phyloP scores from a whole-genome alignment of 2,888 invertebrate genomes.

The Tinea trinotella region DNA sequence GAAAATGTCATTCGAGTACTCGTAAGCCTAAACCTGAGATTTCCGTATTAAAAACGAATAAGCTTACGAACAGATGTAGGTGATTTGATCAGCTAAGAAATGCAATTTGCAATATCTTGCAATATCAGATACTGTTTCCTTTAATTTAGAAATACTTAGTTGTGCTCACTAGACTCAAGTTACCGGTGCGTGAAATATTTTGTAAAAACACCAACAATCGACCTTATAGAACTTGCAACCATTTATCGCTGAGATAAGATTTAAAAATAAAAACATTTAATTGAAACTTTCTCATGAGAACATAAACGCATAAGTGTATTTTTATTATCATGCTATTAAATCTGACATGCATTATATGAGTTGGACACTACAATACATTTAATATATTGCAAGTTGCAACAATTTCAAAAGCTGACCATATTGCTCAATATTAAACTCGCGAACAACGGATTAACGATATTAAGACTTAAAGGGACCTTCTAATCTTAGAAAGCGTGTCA shows the following conservation, averaged over 20 bases:
- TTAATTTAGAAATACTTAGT: conserved; percentile 11
- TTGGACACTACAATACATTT: too few species aligned
- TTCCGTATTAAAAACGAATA: too few species aligned
- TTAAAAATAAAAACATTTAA: too few species aligned
- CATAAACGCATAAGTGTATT: too few species aligned
- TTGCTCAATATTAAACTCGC: neutral
- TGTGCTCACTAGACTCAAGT: neutral
- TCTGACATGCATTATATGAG: neutral
- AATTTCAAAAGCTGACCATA: neutral
- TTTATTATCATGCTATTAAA: too few species aligned
- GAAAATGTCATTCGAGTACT: too few species aligned
- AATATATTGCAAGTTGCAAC: neutral
- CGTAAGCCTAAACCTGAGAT: too few species aligned
- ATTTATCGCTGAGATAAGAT: too few species aligned
- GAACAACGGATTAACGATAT: neutral
- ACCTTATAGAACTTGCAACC: too few species aligned
- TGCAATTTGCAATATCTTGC: conserved; percentile 6
- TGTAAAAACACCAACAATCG: neutral
- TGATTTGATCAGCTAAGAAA: conserved; percentile 10
- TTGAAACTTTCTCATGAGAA: too few species aligned
- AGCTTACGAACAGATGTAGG: too few species aligned
- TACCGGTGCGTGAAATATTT: neutral
- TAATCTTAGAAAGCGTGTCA: conserved; percentile 55
- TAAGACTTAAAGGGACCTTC: conserved; percentile 22
- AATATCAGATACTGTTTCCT: neutral